Conservation (phyloP, 1,140 invertebrate species). For the Zaprionus tsacasi region DNA sequence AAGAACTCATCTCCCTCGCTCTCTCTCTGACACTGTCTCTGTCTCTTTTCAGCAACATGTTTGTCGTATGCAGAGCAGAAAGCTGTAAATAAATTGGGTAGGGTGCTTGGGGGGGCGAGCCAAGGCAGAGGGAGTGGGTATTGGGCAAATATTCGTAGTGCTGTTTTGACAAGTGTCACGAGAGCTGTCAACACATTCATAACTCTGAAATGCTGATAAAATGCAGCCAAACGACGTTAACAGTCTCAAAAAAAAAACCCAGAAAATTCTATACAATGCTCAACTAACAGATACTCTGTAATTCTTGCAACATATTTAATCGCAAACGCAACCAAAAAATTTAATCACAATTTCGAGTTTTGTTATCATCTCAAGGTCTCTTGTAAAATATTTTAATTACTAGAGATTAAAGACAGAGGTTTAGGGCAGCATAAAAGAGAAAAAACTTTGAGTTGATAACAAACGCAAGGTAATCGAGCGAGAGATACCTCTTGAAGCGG, state of each 20-base stretch:
- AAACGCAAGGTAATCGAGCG: background rate
- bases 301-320: background rate
- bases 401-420: background rate
- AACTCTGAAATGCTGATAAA: conserved; percentile 35
- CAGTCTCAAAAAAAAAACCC: background rate
- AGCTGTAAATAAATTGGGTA: conserved; percentile 58
- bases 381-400: conserved; percentile 6
- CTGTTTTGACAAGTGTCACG: conserved; percentile 73
- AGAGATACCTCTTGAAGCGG: background rate
- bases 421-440: background rate
- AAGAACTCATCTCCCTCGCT: background rate
- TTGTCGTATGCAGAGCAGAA: conserved; percentile 26
- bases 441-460: background rate
- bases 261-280: background rate
- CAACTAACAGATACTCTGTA: conserved; percentile 23
- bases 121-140: background rate
- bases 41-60: background rate
- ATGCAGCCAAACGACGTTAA: conserved; percentile 17
- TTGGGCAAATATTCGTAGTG: conserved; percentile 50
- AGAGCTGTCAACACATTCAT: conserved; percentile 67
- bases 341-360: background rate
- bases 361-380: background rate
- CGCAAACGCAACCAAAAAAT: background rate
- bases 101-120: background rate
- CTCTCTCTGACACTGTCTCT: background rate